Evolutionary conservation across 2,797 vertebrate species (phyloP).

Genomic region (Pipistrellus pygmaeus): DNA sequence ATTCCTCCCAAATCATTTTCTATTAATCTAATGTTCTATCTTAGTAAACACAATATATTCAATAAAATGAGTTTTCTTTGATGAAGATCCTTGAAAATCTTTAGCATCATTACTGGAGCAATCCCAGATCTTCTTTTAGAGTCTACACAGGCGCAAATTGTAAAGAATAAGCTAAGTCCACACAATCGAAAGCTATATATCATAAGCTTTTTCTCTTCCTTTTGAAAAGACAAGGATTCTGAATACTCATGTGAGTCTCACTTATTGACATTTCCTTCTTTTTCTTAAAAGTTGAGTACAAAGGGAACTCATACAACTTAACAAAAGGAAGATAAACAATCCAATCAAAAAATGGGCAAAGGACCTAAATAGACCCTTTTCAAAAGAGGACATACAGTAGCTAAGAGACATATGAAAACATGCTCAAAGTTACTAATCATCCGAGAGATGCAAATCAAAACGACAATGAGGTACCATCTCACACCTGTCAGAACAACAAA

Average conservation of each 20-base stretch:
- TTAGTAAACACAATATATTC: conserved; percentile 27
- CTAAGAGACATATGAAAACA: too few relatives aligned
- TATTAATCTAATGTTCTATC: conserved; percentile 15
- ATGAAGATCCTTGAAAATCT: conserved; percentile 9
- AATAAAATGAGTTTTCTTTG: conserved; percentile 31
- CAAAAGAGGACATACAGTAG: too few relatives aligned
- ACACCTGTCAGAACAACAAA: too few relatives aligned
- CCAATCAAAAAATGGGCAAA: too few relatives aligned
- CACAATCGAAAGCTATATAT: neutral
- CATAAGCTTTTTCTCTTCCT: neutral
- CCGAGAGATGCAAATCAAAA: too few relatives aligned
- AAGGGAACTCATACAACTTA: neutral
- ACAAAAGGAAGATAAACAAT: too few relatives aligned
- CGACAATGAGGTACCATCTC: too few relatives aligned
- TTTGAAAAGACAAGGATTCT: conserved; percentile 13
- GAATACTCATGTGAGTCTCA: neutral
- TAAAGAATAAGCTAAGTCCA: conserved; percentile 21
- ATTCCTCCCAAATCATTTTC: neutral
- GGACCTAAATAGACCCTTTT: too few relatives aligned
- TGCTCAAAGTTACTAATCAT: too few relatives aligned
- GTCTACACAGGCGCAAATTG: neutral
- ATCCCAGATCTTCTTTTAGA: conserved; percentile 15
- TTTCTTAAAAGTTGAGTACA: conserved; percentile 24
- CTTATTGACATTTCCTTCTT: conserved; percentile 53
- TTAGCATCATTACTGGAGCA: neutral